These are phyloP conservation scores for Atta texana DNA, from an alignment of 1,140 invertebrate species.

Conservation along the genomic window DNA sequence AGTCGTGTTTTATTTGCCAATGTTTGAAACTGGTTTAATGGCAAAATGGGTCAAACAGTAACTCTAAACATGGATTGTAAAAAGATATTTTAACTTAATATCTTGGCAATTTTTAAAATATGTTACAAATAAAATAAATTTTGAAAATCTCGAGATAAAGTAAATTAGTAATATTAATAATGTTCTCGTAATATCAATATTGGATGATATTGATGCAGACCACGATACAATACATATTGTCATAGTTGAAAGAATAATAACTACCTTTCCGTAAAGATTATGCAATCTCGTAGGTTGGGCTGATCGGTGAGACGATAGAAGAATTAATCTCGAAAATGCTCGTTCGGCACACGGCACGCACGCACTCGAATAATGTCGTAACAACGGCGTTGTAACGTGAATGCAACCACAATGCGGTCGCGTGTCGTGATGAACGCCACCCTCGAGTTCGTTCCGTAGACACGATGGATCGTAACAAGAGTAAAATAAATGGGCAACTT, in stretches of 20 bases:
- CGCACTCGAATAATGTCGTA: conserved; percentile 74
- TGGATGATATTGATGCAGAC: neutral
- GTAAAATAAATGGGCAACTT: conserved; percentile 68
- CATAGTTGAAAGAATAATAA: conserved; percentile 17
- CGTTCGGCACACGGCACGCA: conserved; percentile 77
- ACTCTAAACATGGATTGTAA: neutral
- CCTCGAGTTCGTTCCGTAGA: conserved; percentile 65
- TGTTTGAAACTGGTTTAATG: conserved; percentile 8
- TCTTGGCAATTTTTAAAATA: neutral
- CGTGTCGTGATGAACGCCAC: conserved; percentile 81
- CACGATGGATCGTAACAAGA: conserved; percentile 64
- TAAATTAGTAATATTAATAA: conserved; percentile 10
- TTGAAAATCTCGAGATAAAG: neutral
- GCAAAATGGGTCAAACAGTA: neutral
- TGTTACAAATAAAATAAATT: neutral
- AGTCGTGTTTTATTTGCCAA: conserved; percentile 53
- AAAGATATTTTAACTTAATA: neutral
- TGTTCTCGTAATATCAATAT: neutral
- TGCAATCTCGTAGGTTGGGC: conserved; percentile 45
- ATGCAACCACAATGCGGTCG: conserved; percentile 80
- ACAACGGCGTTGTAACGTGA: conserved; percentile 74
- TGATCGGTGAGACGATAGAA: conserved; percentile 77
- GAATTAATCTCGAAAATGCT: conserved; percentile 84
- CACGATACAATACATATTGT: neutral
- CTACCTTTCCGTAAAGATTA: conserved; percentile 44